A percentile compares a stretch with the other conserved stretches of the same genome.
phyloP scores from a whole-genome alignment of 2,888 invertebrate species.

The Habrosyne pyritoides region DNA sequence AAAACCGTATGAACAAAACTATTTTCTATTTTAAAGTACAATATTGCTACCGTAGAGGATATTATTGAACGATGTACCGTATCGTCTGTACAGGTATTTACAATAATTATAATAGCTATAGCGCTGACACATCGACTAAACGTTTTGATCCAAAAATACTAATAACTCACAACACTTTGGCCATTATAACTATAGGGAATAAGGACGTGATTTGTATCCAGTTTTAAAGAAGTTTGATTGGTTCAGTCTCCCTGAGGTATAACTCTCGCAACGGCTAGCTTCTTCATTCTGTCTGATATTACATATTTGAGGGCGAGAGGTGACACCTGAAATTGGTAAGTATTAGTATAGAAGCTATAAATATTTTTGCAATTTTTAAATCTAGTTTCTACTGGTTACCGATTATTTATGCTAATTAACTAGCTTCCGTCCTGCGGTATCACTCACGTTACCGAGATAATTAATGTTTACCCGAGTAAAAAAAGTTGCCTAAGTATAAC shows the following conservation, averaged over 20 bases:
- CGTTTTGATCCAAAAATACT: not conserved
- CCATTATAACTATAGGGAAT: constrained; percentile 5
- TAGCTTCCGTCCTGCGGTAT: too few relatives aligned
- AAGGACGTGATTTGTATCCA: not conserved
- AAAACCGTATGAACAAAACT: too few relatives aligned
- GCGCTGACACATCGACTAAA: not conserved
- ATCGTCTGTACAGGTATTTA: not conserved
- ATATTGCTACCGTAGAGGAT: too few relatives aligned
- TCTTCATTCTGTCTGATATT: constrained; percentile 63
- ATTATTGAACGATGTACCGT: not conserved
- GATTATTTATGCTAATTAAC: too few relatives aligned
- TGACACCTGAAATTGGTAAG: constrained; percentile 54
- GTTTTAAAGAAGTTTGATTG: not conserved
- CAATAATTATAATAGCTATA: constrained; percentile 1
- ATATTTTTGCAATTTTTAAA: too few relatives aligned
- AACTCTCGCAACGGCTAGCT: constrained; percentile 65
- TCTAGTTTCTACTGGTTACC: too few relatives aligned
- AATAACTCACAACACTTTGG: constrained; percentile 10
- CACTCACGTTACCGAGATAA: too few relatives aligned
- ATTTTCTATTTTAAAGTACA: too few relatives aligned
- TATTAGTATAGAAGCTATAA: not conserved
- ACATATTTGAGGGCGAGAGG: constrained; percentile 66
- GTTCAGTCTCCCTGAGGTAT: constrained; percentile 31
- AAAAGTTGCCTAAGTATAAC: too few relatives aligned
- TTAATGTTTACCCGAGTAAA: too few relatives aligned